Evolutionary conservation across 2,888 invertebrate genomes (phyloP).

Genomic region (Anodontia alba): DNA sequence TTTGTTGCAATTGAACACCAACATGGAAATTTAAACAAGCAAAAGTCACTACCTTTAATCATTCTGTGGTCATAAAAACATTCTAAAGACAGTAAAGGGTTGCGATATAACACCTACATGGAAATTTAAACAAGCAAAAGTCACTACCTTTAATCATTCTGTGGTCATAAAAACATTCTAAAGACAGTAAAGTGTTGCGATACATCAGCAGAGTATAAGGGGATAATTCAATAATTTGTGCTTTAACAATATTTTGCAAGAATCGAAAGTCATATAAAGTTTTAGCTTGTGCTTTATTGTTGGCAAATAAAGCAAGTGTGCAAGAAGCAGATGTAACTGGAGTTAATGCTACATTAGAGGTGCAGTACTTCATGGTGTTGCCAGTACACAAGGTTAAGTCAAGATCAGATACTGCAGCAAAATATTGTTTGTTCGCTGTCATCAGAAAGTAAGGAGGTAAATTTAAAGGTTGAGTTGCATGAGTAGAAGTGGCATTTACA

Average conservation of each 20-base stretch:
- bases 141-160: slow-evolving; percentile 38
- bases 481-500: slow-evolving; percentile 44
- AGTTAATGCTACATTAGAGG: slow-evolving; percentile 9
- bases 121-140: slow-evolving; percentile 30
- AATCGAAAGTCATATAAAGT: slow-evolving; percentile 31
- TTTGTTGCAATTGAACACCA: slow-evolving; percentile 27
- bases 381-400: slow-evolving; percentile 18
- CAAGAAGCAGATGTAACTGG: slow-evolving; percentile 30
- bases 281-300: slow-evolving; percentile 25
- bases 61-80: no score
- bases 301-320: slow-evolving; percentile 27
- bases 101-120: no score
- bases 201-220: slow-evolving; percentile 27
- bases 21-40: no score
- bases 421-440: slow-evolving; percentile 24
- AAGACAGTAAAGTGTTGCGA: neutral
- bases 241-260: slow-evolving; percentile 26
- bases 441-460: slow-evolving; percentile 39
- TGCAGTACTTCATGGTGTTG: slow-evolving; percentile 9
- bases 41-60: no score
- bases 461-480: slow-evolving; percentile 52
- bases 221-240: slow-evolving; percentile 32
- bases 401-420: slow-evolving; percentile 1
- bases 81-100: no score
- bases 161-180: slow-evolving; percentile 26